A percentile compares a stretch with the other conserved stretches of the same genome.
These are phyloP conservation scores for Zaprionus ghesquierei DNA, from an alignment of 1,140 invertebrate species.

Conservation along the genomic window DNA sequence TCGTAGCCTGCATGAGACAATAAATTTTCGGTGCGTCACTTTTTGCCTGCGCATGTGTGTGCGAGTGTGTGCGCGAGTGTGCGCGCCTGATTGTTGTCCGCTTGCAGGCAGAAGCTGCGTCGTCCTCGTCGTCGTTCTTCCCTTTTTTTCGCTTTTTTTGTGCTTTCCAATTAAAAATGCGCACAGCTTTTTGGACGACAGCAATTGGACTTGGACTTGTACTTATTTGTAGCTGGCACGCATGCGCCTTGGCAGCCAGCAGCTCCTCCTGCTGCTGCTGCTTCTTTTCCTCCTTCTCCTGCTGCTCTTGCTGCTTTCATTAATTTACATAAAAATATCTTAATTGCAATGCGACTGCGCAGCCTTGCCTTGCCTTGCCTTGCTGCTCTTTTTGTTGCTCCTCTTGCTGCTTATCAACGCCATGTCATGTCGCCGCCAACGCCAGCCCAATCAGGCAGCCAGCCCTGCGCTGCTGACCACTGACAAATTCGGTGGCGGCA, in stretches of 20 bases:
- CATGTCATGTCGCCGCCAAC: conserved; percentile 71
- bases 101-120: not conserved
- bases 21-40: conserved; percentile 79
- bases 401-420: conserved; percentile 56
- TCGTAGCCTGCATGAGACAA: conserved; percentile 57
- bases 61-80: conserved; percentile 3
- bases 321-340: conserved; percentile 80
- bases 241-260: conserved; percentile 31
- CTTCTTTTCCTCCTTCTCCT: not conserved
- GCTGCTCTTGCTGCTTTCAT: conserved; percentile 32
- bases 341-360: conserved; percentile 56
- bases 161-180: conserved; percentile 79
- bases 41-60: conserved; percentile 45
- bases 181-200: conserved; percentile 34
- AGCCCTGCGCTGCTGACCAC: not conserved
- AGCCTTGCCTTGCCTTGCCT: too few relatives aligned
- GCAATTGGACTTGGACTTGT: conserved; percentile 66
- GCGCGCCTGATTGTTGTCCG: conserved; percentile 6
- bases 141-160: conserved; percentile 9
- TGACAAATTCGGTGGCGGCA: conserved; percentile 49
- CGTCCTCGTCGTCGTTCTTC: not conserved
- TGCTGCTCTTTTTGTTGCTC: conserved; percentile 23
- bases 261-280: not conserved
- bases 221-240: conserved; percentile 79
- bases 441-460: conserved; percentile 13